These are phyloP conservation scores for Ceratosolen fusciceps DNA, from an alignment of 1,140 invertebrate species.

Conservation along the genomic window DNA sequence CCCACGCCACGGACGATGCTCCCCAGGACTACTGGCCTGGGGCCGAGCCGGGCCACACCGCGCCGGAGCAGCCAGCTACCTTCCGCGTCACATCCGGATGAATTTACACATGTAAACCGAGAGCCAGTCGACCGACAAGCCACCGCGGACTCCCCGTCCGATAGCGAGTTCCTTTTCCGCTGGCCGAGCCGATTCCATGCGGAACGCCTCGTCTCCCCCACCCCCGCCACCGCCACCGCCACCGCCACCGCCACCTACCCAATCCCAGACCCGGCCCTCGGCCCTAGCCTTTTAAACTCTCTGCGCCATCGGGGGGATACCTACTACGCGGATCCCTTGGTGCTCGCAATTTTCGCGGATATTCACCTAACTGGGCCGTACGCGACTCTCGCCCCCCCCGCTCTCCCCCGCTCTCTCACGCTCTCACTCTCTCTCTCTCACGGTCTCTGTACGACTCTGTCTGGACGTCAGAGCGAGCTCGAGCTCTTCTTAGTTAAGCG, in stretches of 20 bases:
- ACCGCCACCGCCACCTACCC: neutral
- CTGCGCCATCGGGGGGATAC: too few species aligned
- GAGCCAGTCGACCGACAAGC: slow-evolving; percentile 54
- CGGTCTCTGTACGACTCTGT: neutral
- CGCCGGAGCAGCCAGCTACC: slow-evolving; percentile 49
- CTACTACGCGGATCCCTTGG: too few species aligned
- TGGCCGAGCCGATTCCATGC: slow-evolving; percentile 56
- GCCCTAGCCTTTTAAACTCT: too few species aligned
- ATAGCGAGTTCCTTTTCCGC: slow-evolving; percentile 65
- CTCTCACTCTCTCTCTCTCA: too few species aligned
- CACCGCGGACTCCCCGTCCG: slow-evolving; percentile 52
- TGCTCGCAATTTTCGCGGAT: too few species aligned
- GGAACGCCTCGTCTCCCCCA: slow-evolving; percentile 31
- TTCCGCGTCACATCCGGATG: slow-evolving; percentile 69
- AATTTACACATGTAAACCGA: slow-evolving; percentile 70
- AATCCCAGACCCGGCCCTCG: slow-evolving; percentile 2
- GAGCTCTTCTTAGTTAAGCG: too few species aligned
- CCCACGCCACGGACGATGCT: neutral
- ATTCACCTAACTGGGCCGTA: too few species aligned
- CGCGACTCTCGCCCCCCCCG: too few species aligned
- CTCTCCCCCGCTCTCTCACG: too few species aligned
- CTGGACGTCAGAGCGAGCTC: too few species aligned
- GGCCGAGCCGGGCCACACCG: slow-evolving; percentile 66
- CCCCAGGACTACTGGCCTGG: slow-evolving; percentile 64
- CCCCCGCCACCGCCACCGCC: neutral